Conservation (phyloP, 2,797 vertebrate genomes). For the Rachycentron canadum region DNA sequence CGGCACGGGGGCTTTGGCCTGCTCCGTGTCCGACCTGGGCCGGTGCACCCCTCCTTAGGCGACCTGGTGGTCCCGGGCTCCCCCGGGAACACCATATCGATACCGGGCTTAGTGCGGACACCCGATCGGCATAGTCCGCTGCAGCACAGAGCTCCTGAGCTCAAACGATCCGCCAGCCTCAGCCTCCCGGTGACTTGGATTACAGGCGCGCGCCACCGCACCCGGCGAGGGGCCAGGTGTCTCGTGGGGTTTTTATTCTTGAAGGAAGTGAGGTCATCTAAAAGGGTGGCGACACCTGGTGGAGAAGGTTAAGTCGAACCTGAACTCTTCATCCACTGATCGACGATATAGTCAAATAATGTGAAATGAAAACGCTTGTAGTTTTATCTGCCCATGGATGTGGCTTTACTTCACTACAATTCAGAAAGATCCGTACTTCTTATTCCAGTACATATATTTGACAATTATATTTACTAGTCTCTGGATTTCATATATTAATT, state of each 20-base stretch:
- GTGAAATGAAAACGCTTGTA: too few relatives aligned
- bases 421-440: too few relatives aligned
- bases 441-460: too few relatives aligned
- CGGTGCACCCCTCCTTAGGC: constrained; percentile 79
- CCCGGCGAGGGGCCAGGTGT: background rate
- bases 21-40: constrained; percentile 82
- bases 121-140: constrained; percentile 75
- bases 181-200: constrained; percentile 72
- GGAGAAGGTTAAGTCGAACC: too few relatives aligned
- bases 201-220: constrained; percentile 59
- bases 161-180: constrained; percentile 73
- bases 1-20: constrained; percentile 80
- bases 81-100: constrained; percentile 75
- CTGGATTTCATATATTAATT: too few relatives aligned
- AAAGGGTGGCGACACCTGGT: background rate
- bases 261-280: background rate
- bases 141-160: constrained; percentile 77
- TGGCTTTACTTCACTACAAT: too few relatives aligned
- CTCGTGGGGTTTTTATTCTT: background rate
- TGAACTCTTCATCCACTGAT: background rate
- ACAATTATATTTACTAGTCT: too few relatives aligned
- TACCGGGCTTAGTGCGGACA: constrained; percentile 68
- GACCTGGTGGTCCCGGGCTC: constrained; percentile 77
- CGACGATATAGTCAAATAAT: too few relatives aligned
- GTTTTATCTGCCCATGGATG: too few relatives aligned